phyloP scores from a whole-genome alignment of 2,113 vertebrate genomes.

The Lasiurus cinereus region DNA sequence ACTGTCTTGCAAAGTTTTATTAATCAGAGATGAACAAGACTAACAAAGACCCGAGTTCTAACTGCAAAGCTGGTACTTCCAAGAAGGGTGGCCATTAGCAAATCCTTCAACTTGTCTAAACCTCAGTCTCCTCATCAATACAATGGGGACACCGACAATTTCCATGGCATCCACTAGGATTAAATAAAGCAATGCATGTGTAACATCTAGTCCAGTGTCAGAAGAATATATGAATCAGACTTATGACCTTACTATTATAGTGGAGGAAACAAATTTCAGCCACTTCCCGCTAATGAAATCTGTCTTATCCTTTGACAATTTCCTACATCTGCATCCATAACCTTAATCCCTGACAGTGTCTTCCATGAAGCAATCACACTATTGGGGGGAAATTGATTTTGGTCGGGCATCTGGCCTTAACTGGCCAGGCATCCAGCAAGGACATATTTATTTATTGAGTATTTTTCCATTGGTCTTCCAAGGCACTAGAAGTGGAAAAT shows the following conservation, averaged over 20 bases:
- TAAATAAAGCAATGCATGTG: background rate
- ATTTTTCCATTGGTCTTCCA: background rate
- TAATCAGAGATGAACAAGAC: background rate
- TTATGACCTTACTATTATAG: background rate
- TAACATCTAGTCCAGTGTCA: background rate
- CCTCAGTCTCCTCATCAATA: background rate
- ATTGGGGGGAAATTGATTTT: background rate
- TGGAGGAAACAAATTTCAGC: background rate
- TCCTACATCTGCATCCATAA: background rate
- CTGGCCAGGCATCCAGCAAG: background rate
- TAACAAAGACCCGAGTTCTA: conserved; percentile 28
- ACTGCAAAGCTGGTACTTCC: background rate
- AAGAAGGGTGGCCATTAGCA: background rate
- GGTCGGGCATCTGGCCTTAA: background rate
- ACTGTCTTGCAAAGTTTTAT: background rate
- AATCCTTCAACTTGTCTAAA: conserved; percentile 18
- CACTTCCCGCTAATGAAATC: background rate
- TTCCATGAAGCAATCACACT: background rate
- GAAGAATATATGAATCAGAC: conserved; percentile 12
- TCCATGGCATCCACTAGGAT: background rate
- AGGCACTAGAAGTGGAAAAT: background rate
- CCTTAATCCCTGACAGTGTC: background rate
- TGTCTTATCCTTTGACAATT: conserved; percentile 2
- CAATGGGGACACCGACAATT: background rate
- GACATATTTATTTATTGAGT: background rate